Base-by-base conservation (phyloP, 2,797 vertebrate species). In the Oryzias dopingdopingensis region DNA sequence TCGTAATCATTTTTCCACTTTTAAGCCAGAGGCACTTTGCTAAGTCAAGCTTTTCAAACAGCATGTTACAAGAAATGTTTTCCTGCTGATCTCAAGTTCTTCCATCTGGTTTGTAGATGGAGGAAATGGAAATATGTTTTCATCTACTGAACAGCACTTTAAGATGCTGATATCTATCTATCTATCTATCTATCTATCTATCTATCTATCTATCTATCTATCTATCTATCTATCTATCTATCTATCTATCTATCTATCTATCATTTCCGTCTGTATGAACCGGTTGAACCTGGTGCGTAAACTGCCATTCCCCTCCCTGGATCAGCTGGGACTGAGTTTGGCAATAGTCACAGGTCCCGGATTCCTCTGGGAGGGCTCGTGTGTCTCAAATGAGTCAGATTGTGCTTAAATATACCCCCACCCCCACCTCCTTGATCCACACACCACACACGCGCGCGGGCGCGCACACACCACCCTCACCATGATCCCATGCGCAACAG, bases 51-150 rank as follows among this genome's bases (percentile, higher is more conserved):
- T 60, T 52, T 52, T 56, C 37, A 62, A 47, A 32, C 46, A 62
- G 43, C 23, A 41, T 14, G 42, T 42, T 60, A 32, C 18, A 43
- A 41, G n/a, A 63, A 57, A 59, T 49, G 46, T 32, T 57, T 67
- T 32, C 57, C 57, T 1, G 14, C 47, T 56, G 15, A 49, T 57
- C 64, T 63, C 45, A 67, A 65, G 70, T 52, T 29, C 43, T 57
- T 64, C 61, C 63, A 63, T 60, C 52, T 80, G 67, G 32, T 63
- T 42, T 59, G 44, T 46, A 51, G 32, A 58, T 42, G 32, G 41
- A 56, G 65, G 40, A 44, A 54, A 44, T 41, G 62, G 40, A 44
- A 54, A 44, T 41, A 56, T 66, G 48, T 23, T 46, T 74, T 62
- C 59, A 50, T 32, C 8, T 56, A 72, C 43, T 46, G 52, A 43